Evolutionary conservation across 2,797 vertebrate genomes (phyloP), one percentile per base, ranked within the genome.

Genomic region (Sebastes wilsoni): DNA sequence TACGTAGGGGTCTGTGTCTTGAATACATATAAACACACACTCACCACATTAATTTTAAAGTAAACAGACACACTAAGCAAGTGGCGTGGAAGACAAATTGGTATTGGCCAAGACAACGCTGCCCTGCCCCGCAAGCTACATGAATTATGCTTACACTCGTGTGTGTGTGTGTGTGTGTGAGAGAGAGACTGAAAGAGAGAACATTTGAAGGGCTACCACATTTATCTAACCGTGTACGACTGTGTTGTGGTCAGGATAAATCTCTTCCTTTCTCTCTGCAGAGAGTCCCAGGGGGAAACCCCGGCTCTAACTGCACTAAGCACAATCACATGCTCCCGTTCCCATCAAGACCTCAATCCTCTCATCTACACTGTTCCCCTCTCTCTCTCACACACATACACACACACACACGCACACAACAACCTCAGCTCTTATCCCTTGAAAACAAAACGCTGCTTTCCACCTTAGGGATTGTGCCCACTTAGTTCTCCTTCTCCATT

Each of bases 301-400:
- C 88, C 71, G 0, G 87, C 85, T 72, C 66, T 49, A 85, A 88
- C 90, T 78, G 87, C 87, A 84, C 89, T 93, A 92, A 94, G 90
- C 88, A 91, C 88, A 91, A 91, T 95, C 93, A 93, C 93, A 93
- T 93, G 93, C 87, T 90, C 72, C 85, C 67, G 71, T 88, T 91
- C 91, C 76, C 79, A 83, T 74, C 83, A 78, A 82, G 75, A 83
- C 62, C 85, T 83, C 88, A 82, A 60, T 80, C 85, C 89, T 83
- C 84, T 79, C 88, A 79, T 85, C 80, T 61, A 61, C 82, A 61
- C 72, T 1, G 38, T 69, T 66, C 71, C 73, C 25, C 64, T 11
- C 66, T 1, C 59, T 2, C 46, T n/a, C 32, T 59, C 80, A 64
- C 34, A 80, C 66, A 70, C n/a, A 3, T 20, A 30, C 25, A 67